Percentiles rank a stretch among this genome's conserved stretches.
phyloP scores from a whole-genome alignment of 2,113 vertebrate species.

The Rhinoptilus africanus region DNA sequence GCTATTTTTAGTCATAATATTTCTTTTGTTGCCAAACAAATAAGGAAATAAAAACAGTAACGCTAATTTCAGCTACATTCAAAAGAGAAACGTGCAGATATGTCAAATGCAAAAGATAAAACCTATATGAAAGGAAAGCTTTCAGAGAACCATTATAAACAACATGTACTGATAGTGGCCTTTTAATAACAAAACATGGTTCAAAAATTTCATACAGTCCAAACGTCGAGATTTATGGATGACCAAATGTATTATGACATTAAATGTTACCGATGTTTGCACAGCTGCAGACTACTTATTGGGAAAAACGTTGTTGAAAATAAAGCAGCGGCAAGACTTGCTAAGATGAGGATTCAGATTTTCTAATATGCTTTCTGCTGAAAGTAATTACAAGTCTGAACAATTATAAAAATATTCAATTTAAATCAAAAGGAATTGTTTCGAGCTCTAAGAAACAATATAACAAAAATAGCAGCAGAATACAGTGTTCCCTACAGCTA shows the following conservation, averaged over 20 bases:
- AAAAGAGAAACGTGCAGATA: background rate
- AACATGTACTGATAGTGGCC: background rate
- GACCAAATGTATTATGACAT: background rate
- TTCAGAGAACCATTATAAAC: background rate
- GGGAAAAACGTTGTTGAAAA: constrained; percentile 12
- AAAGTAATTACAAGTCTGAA: background rate
- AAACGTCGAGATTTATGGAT: background rate
- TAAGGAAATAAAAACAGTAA: constrained; percentile 13
- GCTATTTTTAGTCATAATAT: constrained; percentile 20
- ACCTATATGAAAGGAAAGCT: background rate
- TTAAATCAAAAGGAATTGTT: background rate
- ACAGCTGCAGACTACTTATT: background rate
- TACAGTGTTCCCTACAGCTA: background rate
- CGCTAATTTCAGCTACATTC: background rate
- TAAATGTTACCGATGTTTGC: constrained; percentile 17
- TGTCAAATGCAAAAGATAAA: background rate
- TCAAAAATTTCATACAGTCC: background rate
- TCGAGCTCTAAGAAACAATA: background rate
- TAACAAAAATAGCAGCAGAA: background rate
- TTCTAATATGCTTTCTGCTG: background rate
- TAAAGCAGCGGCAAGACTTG: background rate
- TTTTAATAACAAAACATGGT: background rate
- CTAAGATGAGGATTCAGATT: background rate
- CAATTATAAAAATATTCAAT: background rate
- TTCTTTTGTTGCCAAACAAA: constrained; percentile 20